Percentiles rank a stretch among this genome's conserved stretches.
Conservation (phyloP, 2,888 invertebrate species). For the Cephus pygmeus region DNA sequence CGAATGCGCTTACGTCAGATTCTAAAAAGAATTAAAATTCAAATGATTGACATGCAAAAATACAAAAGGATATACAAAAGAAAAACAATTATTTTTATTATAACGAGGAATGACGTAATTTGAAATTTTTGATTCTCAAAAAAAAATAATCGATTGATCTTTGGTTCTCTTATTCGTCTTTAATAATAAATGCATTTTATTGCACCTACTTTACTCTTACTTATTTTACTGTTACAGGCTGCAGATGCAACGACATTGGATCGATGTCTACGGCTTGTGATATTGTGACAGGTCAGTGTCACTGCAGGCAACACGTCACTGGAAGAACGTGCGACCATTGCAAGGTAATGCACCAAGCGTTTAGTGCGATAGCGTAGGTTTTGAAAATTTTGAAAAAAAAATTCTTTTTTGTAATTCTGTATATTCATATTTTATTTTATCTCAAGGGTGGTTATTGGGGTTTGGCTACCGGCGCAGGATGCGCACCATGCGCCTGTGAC, state of each 20-base stretch:
- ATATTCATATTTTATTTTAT: background rate
- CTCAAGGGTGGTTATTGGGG: conserved; percentile 81
- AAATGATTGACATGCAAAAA: background rate
- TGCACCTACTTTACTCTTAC: background rate
- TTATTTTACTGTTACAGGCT: conserved; percentile 75
- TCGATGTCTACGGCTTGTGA: conserved; percentile 79
- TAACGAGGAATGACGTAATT: too few relatives aligned
- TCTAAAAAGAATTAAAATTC: background rate
- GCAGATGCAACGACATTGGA: conserved; percentile 83
- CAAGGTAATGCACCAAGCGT: conserved; percentile 67
- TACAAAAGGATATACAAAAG: background rate
- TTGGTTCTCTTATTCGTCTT: background rate
- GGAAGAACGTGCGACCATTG: conserved; percentile 83
- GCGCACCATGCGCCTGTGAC: conserved; percentile 87
- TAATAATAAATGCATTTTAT: background rate
- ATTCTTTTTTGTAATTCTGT: background rate
- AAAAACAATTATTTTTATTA: too few relatives aligned
- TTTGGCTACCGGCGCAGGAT: conserved; percentile 77
- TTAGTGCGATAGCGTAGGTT: background rate
- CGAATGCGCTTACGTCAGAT: background rate
- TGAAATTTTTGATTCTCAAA: background rate
- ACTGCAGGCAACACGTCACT: conserved; percentile 77
- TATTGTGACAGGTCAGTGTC: conserved; percentile 81
- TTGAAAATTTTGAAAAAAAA: background rate
- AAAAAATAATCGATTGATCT: background rate